These are phyloP conservation scores for Stenotaenia linearis DNA, from an alignment of 2,888 invertebrate species.

Conservation along the genomic window DNA sequence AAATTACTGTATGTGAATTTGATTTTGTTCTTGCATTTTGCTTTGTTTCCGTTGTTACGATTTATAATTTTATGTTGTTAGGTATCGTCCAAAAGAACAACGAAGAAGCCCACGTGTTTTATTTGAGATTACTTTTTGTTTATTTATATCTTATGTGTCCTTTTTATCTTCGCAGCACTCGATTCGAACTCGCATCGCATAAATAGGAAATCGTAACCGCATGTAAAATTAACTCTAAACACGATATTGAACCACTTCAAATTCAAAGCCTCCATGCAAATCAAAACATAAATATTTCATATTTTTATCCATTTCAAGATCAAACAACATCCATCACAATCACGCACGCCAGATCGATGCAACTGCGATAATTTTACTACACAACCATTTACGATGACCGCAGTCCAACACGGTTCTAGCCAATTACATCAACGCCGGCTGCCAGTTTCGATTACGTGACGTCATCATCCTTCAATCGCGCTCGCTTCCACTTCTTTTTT, in stretches of 20 bases:
- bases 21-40: too few species aligned
- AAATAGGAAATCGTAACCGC: too few species aligned
- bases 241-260: neutral
- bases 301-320: neutral
- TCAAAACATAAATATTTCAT: neutral
- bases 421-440: neutral
- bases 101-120: too few species aligned
- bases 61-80: too few species aligned
- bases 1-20: too few species aligned
- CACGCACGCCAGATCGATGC: neutral
- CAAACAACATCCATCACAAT: neutral
- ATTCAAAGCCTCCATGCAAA: neutral
- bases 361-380: neutral
- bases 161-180: too few species aligned
- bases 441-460: conserved; percentile 13
- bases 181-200: too few species aligned
- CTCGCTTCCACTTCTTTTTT: neutral
- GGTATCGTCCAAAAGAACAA: too few species aligned
- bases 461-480: neutral
- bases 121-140: too few species aligned
- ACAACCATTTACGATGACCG: neutral
- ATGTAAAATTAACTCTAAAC: neutral
- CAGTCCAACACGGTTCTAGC: neutral
- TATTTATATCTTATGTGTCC: too few species aligned
- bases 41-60: too few species aligned